phyloP scores from a whole-genome alignment of 2,888 invertebrate genomes.

The Tortrix viridana region DNA sequence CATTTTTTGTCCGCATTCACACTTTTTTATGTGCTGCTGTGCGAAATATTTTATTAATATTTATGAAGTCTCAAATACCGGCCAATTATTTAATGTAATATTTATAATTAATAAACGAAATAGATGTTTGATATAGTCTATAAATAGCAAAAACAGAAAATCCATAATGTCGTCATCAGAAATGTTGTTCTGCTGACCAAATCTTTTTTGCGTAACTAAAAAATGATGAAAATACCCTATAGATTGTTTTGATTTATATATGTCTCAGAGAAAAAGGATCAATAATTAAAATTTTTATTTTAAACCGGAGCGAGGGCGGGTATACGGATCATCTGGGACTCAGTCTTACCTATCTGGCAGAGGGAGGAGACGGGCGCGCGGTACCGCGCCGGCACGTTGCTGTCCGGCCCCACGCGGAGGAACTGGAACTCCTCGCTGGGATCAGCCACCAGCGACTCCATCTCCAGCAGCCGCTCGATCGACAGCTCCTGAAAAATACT shows the following conservation, averaged over 20 bases:
- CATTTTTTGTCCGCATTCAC: conserved; percentile 28
- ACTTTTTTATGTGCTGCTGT: conserved; percentile 31
- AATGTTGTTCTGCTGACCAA: no score
- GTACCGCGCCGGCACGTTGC: conserved; percentile 83
- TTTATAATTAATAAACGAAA: conserved; percentile 12
- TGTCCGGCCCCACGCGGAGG: conserved; percentile 84
- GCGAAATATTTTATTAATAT: conserved; percentile 26
- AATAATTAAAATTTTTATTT: no score
- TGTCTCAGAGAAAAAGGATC: no score
- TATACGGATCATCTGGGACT: neutral
- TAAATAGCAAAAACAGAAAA: conserved; percentile 15
- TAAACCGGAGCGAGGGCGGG: no score
- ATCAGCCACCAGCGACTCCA: conserved; percentile 86
- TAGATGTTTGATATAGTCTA: conserved; percentile 15
- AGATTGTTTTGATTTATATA: no score
- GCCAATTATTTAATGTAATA: conserved; percentile 18
- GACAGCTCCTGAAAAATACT: conserved; percentile 91
- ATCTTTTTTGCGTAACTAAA: no score
- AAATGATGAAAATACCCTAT: no score
- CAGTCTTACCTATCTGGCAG: conserved; percentile 80
- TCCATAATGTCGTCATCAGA: neutral
- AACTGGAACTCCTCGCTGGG: conserved; percentile 79
- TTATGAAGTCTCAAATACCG: conserved; percentile 23
- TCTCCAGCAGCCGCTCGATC: conserved; percentile 96
- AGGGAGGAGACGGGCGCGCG: conserved; percentile 80